Evolutionary conservation across 2,888 invertebrate genomes (phyloP), one percentile per base, ranked within the genome.

Genomic region (Macrophya annulata): DNA sequence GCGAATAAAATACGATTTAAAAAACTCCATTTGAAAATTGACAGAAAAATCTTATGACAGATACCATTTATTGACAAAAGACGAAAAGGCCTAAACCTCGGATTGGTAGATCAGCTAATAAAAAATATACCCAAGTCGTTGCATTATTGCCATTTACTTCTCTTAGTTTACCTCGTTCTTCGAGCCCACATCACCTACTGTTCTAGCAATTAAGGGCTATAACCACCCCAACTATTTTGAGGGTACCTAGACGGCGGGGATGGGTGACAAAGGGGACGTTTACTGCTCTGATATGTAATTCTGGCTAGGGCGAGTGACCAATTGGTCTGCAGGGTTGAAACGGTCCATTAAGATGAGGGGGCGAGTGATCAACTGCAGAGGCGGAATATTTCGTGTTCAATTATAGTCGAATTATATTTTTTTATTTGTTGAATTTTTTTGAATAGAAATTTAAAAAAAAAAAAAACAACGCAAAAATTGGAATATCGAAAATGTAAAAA

Each of bases 341-440:
- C 88, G 90, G 87, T 88, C 89, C 90, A 90, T 90, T 90, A 90
- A 90, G 89, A 88, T 86, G 81, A 87, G 84, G 77, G 88, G 85
- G 84, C 86, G 89, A 31, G 86, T 87, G 89, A 89, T 17, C 72
- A 43, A 43, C 72, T 43, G 31, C 37, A 17, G 37, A 31, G n/a
- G 81, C 15, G 48, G 43, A 21, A 62, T 43, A 62, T 81, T 81
- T 43, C 77, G 43, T 15, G n/a, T 74, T 21, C 45, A 74, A 74
- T 74, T 21, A 12, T 4, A 21, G 21, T 8, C 3, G 15, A 9
- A 6, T 15, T 17, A 15, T 31, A 31, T 31, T 2, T 31, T 31
- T 31, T 31, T 31, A 31, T 10, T 43, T 72, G 55, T 10, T 48
- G 12, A 17, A 55, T 55, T 55, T 55, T 55, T 55, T 4, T 1